Percentiles rank a stretch among this genome's conserved stretches.
phyloP scores from a whole-genome alignment of 2,888 invertebrate species.

The Cremastinae sp. region DNA sequence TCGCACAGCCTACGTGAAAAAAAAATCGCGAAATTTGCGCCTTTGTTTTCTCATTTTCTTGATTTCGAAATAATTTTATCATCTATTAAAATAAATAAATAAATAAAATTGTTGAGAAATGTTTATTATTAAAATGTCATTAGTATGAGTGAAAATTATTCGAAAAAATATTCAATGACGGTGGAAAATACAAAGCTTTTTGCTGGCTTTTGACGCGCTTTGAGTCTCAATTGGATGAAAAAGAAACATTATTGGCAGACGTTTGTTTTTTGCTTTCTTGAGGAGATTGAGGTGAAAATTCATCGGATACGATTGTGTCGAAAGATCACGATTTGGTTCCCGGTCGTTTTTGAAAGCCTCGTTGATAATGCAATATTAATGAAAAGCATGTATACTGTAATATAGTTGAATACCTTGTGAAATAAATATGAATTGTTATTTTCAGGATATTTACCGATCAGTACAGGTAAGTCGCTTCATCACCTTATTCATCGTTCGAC shows the following conservation, averaged over 20 bases:
- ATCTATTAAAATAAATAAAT: too few relatives aligned
- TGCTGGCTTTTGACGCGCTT: too few relatives aligned
- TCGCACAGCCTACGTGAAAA: not conserved
- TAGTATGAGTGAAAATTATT: too few relatives aligned
- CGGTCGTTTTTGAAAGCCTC: conserved; percentile 2
- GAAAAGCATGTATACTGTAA: conserved; percentile 70
- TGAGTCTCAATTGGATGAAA: too few relatives aligned
- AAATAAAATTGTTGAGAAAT: too few relatives aligned
- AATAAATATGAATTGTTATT: conserved; percentile 77
- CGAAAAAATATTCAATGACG: too few relatives aligned
- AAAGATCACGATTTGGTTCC: conserved; percentile 9
- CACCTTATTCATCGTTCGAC: conserved; percentile 63
- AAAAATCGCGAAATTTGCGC: not conserved
- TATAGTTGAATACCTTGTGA: conserved; percentile 69
- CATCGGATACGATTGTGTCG: conserved; percentile 30
- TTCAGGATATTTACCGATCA: conserved; percentile 79
- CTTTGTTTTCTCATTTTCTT: not conserved
- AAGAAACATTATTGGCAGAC: too few relatives aligned
- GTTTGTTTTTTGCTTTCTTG: not conserved
- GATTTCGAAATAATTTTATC: too few relatives aligned
- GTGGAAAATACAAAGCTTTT: too few relatives aligned
- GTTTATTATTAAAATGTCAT: too few relatives aligned
- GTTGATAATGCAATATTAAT: conserved; percentile 59
- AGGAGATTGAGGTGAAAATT: conserved; percentile 48
- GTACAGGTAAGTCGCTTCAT: conserved; percentile 77